These are phyloP conservation scores for Rhingia campestris DNA, from an alignment of 2,888 invertebrate genomes.

Conservation along the genomic window DNA sequence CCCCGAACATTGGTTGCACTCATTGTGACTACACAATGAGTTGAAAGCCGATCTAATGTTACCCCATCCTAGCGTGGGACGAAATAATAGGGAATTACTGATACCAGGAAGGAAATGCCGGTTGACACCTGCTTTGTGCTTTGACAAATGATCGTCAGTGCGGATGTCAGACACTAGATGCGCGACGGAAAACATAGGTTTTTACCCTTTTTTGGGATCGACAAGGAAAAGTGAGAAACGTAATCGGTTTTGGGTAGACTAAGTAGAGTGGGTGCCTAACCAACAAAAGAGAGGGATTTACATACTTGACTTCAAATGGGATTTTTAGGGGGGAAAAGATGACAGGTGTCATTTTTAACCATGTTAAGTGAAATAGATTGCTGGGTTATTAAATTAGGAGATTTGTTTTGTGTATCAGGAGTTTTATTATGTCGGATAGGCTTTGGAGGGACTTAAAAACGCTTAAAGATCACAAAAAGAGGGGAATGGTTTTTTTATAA, in stretches of 20 bases:
- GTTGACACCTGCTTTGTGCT: conserved; percentile 38
- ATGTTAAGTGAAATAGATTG: conserved; percentile 19
- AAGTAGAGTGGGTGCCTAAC: conserved; percentile 4
- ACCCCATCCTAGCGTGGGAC: too few relatives aligned
- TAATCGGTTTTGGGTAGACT: conserved; percentile 34
- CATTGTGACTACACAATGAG: conserved; percentile 39
- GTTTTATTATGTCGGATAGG: conserved; percentile 7
- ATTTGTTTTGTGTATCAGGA: conserved; percentile 16
- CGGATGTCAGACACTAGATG: conserved; percentile 50
- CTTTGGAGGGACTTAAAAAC: neutral
- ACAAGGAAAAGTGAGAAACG: conserved; percentile 32
- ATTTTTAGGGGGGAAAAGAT: neutral
- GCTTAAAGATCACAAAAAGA: neutral
- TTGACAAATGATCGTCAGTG: conserved; percentile 64
- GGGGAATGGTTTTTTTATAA: too few relatives aligned
- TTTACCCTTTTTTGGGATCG: conserved; percentile 2
- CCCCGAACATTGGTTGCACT: neutral
- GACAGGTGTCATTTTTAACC: conserved; percentile 33
- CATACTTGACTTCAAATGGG: neutral
- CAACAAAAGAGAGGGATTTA: conserved; percentile 29
- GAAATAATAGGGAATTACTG: neutral
- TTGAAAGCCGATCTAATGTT: conserved; percentile 8
- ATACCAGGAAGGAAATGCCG: conserved; percentile 7
- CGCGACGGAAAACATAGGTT: conserved; percentile 40
- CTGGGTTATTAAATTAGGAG: conserved; percentile 42